Evolutionary conservation across 2,888 invertebrate species (phyloP).

Genomic region (Tolmerus cingulatus): DNA sequence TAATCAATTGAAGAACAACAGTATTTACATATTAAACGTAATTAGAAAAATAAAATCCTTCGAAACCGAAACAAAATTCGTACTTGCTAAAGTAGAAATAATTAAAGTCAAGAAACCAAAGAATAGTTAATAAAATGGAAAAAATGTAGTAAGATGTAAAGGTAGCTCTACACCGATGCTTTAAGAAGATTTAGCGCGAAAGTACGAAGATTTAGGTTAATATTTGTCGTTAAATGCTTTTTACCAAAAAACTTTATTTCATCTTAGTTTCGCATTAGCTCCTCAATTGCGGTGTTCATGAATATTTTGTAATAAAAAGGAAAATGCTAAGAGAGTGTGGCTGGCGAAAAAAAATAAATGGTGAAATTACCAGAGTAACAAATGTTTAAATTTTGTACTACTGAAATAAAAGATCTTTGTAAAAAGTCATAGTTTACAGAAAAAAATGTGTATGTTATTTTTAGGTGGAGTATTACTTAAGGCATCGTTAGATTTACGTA

Average conservation of each 20-base stretch:
- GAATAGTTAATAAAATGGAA: background rate
- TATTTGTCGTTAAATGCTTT: background rate
- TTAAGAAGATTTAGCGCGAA: constrained; percentile 16
- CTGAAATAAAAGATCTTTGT: constrained; percentile 1
- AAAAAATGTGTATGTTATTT: constrained; percentile 10
- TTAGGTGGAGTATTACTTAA: constrained; percentile 33
- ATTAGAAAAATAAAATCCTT: background rate
- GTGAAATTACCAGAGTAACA: background rate
- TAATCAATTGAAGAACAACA: background rate
- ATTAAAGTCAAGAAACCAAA: background rate
- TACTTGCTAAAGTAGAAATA: background rate
- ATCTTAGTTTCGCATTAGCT: background rate
- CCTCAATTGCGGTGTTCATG: background rate
- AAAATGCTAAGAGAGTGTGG: background rate
- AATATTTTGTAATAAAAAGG: background rate
- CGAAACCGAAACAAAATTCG: background rate
- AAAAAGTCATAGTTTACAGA: constrained; percentile 20
- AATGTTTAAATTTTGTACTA: constrained; percentile 18
- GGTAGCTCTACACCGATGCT: background rate
- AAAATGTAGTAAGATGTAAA: background rate
- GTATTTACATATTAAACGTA: background rate
- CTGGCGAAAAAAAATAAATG: background rate
- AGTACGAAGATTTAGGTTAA: background rate
- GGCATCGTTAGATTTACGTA: constrained; percentile 32
- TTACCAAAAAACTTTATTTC: background rate